These are phyloP conservation scores for Daptonema setosum DNA, from an alignment of 2,888 invertebrate species.

Conservation along the genomic window DNA sequence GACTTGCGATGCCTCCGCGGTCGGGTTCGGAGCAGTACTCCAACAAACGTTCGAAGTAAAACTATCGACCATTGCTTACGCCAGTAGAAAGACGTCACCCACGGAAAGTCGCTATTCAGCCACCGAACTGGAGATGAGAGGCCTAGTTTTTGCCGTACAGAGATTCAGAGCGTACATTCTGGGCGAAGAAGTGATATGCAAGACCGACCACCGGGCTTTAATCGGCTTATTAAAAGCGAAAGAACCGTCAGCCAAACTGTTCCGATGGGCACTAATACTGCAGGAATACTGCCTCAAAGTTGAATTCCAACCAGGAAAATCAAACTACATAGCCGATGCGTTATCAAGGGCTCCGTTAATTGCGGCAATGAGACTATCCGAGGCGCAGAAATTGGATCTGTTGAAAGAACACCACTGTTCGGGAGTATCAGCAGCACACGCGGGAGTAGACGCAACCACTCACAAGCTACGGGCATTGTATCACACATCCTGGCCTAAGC, in stretches of 20 bases:
- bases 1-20: not conserved
- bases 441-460: not conserved
- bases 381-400: no score
- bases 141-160: not conserved
- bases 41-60: not conserved
- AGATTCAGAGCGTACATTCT: not conserved
- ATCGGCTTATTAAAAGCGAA: not conserved
- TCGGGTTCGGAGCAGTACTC: not conserved
- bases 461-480: not conserved
- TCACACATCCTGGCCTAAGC: not conserved
- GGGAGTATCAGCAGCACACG: not conserved
- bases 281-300: not conserved
- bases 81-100: not conserved
- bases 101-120: not conserved
- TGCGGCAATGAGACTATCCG: no score
- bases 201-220: not conserved
- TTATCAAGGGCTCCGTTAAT: not conserved
- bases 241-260: not conserved
- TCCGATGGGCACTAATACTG: not conserved
- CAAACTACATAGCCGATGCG: not conserved
- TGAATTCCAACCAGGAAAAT: not conserved
- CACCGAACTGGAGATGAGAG: not conserved
- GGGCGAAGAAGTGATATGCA: not conserved
- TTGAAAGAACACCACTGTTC: not conserved
- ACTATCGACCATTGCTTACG: not conserved